Conservation (phyloP, 2,113 vertebrate genomes). For the Fregata magnificens region DNA sequence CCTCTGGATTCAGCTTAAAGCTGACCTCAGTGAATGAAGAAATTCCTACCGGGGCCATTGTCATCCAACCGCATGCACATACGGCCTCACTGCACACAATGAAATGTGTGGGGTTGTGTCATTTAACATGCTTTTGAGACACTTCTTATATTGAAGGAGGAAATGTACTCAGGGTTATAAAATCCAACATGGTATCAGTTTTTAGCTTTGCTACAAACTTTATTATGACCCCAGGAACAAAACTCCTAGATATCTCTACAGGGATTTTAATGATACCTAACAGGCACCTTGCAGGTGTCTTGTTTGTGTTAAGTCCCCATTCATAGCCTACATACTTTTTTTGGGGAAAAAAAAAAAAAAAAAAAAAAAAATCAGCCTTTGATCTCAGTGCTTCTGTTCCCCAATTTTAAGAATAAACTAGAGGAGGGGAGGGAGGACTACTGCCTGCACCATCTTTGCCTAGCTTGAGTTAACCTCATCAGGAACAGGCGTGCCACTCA, state of each 20-base stretch:
- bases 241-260: background rate
- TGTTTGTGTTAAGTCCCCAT: background rate
- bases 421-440: background rate
- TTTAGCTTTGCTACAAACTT: background rate
- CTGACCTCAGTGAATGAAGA: background rate
- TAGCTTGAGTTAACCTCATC: background rate
- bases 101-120: background rate
- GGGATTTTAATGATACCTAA: background rate
- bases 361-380: background rate
- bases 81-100: background rate
- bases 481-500: background rate
- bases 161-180: background rate
- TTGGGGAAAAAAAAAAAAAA: too few relatives aligned
- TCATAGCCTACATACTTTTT: background rate
- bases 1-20: background rate
- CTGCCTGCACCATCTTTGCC: background rate
- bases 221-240: background rate
- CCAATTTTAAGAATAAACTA: background rate
- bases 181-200: background rate
- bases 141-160: background rate
- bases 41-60: background rate
- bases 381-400: background rate
- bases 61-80: accelerated
- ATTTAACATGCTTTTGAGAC: background rate
- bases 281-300: background rate